Conservation (phyloP, 2,113 vertebrate species). For the Pitta sordida region DNA sequence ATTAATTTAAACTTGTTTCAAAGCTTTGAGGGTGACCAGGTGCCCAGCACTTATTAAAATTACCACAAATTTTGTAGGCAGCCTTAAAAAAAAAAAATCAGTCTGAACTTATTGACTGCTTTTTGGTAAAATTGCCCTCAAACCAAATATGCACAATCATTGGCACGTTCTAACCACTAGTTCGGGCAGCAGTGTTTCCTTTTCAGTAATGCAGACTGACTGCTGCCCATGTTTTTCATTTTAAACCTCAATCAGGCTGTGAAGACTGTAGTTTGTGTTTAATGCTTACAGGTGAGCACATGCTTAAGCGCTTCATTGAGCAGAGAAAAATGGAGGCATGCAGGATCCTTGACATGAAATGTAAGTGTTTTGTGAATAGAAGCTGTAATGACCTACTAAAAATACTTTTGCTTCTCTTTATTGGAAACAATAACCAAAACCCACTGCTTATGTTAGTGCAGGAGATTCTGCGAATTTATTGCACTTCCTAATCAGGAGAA, state of each 20-base stretch:
- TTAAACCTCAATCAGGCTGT: neutral
- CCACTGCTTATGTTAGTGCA: neutral
- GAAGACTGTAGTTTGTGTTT: neutral
- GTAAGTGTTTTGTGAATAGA: neutral
- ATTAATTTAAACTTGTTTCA: neutral
- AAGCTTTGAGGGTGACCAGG: neutral
- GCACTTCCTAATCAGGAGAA: conserved; percentile 31
- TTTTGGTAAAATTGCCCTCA: neutral
- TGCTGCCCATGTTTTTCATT: neutral
- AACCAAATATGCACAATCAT: neutral
- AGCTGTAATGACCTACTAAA: neutral
- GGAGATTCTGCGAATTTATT: conserved; percentile 23
- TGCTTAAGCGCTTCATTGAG: neutral
- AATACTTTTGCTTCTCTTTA: conserved; percentile 28
- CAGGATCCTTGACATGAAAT: neutral
- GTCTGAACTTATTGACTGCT: neutral
- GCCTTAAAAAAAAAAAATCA: neutral
- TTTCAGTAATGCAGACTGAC: neutral
- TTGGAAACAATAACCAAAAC: conserved; percentile 3
- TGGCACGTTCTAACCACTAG: neutral
- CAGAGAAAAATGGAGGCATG: neutral
- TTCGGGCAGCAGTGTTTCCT: neutral
- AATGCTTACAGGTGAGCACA: neutral
- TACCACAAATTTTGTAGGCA: neutral
- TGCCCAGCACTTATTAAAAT: neutral